Evolutionary conservation across 2,113 vertebrate species (phyloP).

Genomic region (Vidua chalybeata): DNA sequence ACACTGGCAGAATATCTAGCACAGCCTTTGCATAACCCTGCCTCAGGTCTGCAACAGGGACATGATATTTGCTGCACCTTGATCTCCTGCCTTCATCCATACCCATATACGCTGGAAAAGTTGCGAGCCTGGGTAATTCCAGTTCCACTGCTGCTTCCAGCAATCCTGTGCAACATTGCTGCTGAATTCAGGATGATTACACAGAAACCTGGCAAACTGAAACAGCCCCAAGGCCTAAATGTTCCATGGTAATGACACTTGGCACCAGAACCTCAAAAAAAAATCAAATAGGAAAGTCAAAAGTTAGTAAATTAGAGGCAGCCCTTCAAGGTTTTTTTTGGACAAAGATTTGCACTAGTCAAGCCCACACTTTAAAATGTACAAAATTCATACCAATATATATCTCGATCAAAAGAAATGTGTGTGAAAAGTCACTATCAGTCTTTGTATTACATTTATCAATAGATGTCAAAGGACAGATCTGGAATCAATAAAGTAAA

Average conservation of each 20-base stretch:
- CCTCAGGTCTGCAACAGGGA: accelerated
- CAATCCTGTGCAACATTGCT: accelerated
- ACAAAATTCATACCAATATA: not conserved
- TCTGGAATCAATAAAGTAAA: not conserved
- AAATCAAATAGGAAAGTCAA: not conserved
- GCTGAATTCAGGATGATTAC: not conserved
- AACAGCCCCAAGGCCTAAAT: not conserved
- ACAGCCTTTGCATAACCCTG: not conserved
- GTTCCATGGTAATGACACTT: not conserved
- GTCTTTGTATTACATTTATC: not conserved
- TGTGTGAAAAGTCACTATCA: not conserved
- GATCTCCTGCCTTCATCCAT: not conserved
- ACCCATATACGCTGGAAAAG: accelerated
- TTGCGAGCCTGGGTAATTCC: accelerated
- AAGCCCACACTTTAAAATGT: not conserved
- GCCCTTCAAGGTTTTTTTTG: not conserved
- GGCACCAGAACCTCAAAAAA: not conserved
- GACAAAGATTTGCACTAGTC: not conserved
- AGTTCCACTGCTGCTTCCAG: not conserved
- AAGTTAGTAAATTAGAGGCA: not conserved
- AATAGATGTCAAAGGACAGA: not conserved
- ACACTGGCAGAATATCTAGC: not conserved
- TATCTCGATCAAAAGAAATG: accelerated
- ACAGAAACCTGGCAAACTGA: not conserved
- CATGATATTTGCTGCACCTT: not conserved